Percentiles rank a stretch among this genome's conserved stretches.
Conservation (phyloP, 2,888 invertebrate genomes). For the Cryptocheilus praepositus region DNA sequence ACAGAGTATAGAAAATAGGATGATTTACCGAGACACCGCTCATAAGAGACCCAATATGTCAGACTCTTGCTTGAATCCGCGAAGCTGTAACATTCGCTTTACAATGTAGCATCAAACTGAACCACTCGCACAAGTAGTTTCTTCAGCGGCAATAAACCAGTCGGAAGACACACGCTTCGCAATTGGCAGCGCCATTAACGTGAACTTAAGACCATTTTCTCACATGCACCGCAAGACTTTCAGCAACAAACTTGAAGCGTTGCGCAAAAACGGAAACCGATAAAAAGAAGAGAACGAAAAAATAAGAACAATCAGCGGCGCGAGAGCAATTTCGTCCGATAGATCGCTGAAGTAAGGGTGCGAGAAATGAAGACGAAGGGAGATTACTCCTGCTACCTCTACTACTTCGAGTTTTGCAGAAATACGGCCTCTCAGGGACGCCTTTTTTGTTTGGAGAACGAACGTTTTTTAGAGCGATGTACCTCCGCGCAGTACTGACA, state of each 20-base stretch:
- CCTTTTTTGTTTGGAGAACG: background rate
- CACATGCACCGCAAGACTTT: background rate
- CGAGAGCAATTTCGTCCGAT: background rate
- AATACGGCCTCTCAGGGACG: too few relatives aligned
- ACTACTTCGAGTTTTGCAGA: too few relatives aligned
- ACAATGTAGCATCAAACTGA: background rate
- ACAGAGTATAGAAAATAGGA: too few relatives aligned
- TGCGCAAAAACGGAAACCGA: background rate
- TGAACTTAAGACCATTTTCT: constrained; percentile 3
- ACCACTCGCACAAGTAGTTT: constrained; percentile 13
- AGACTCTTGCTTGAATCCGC: too few relatives aligned
- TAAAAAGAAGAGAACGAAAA: background rate
- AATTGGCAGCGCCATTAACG: constrained; percentile 14
- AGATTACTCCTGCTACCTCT: too few relatives aligned
- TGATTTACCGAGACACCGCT: too few relatives aligned
- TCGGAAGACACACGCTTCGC: background rate
- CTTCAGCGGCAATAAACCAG: constrained; percentile 14
- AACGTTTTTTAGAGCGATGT: background rate
- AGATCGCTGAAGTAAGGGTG: constrained; percentile 1
- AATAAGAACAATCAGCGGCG: background rate
- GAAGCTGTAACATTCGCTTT: too few relatives aligned
- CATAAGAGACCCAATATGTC: too few relatives aligned
- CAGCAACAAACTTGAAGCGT: background rate
- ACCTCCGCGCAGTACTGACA: constrained; percentile 3
- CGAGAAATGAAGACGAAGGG: too few relatives aligned